Evolutionary conservation across 1,140 invertebrate species (phyloP).

Genomic region (Vanessa atalanta): DNA sequence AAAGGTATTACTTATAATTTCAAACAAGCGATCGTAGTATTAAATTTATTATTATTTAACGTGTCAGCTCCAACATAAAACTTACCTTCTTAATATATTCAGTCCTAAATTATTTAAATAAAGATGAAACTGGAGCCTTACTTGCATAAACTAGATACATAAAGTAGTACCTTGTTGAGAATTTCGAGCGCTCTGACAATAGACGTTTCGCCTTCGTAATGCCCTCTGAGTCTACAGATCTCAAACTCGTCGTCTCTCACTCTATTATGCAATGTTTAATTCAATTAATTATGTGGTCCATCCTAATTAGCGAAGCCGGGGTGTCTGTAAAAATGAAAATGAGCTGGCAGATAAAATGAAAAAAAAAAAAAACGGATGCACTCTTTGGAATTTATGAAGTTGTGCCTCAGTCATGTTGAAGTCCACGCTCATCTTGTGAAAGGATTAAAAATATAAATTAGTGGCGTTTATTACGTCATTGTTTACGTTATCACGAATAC

Average conservation of each 20-base stretch:
- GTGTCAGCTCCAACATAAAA: not conserved
- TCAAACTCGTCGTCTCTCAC: slow-evolving; percentile 46
- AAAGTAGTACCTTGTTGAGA: slow-evolving; percentile 37
- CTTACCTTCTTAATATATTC: slow-evolving; percentile 5
- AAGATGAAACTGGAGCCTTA: slow-evolving; percentile 22
- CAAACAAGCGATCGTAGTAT: no score
- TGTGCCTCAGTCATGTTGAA: no score
- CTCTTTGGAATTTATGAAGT: slow-evolving; percentile 24
- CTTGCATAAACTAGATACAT: slow-evolving; percentile 38
- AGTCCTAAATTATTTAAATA: slow-evolving; percentile 34
- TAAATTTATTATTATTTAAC: no score
- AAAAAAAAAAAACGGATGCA: slow-evolving; percentile 52
- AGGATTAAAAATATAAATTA: no score
- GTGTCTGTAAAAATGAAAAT: slow-evolving; percentile 32
- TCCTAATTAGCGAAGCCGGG: slow-evolving; percentile 61
- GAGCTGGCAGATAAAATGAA: slow-evolving; percentile 50
- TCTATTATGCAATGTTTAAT: slow-evolving; percentile 75
- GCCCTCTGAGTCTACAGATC: slow-evolving; percentile 31
- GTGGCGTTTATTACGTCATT: no score
- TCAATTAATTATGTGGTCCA: slow-evolving; percentile 70
- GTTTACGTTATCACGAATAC: no score
- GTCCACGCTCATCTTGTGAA: no score
- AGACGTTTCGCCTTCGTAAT: slow-evolving; percentile 39
- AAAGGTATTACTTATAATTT: no score
- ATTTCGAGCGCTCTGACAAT: slow-evolving; percentile 35